Percentiles rank a stretch among this genome's conserved stretches.
These are phyloP conservation scores for Melanerpes formicivorus DNA, from an alignment of 2,113 vertebrate species.

Conservation along the genomic window DNA sequence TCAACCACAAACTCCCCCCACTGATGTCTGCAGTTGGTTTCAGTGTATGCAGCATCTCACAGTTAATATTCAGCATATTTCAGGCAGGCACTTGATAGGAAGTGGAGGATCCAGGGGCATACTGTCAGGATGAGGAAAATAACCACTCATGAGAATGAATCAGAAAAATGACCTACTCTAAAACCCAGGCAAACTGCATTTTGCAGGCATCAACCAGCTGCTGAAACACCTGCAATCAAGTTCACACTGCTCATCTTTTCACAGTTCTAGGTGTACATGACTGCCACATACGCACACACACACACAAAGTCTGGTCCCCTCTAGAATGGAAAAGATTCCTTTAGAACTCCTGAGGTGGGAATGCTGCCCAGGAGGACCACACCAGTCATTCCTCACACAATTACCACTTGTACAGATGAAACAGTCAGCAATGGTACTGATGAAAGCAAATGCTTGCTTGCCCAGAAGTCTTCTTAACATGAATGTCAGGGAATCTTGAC, in stretches of 20 bases:
- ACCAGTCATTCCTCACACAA: not conserved
- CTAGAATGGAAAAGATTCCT: not conserved
- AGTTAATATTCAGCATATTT: not conserved
- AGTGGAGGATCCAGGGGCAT: fast-evolving
- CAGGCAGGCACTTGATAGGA: not conserved
- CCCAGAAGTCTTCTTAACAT: not conserved
- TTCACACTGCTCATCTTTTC: not conserved
- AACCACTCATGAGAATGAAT: not conserved
- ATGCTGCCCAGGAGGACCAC: not conserved
- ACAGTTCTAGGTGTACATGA: not conserved
- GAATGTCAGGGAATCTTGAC: not conserved
- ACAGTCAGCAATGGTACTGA: not conserved
- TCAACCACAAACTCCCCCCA: not conserved
- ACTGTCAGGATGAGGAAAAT: not conserved
- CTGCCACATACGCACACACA: not conserved
- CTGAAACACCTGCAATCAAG: not conserved
- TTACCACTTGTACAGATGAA: not conserved
- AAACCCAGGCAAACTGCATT: not conserved
- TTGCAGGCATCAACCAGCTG: not conserved
- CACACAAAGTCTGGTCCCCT: not conserved
- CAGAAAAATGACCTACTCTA: not conserved
- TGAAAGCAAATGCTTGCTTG: not conserved
- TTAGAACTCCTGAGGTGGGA: not conserved
- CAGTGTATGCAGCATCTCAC: not conserved
- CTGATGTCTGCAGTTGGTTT: not conserved